A percentile compares a stretch with the other conserved stretches of the same genome.
Conservation (phyloP, 37 sponge, comb jelly and placozoan species). For the Diacarnus erythraeanus region DNA sequence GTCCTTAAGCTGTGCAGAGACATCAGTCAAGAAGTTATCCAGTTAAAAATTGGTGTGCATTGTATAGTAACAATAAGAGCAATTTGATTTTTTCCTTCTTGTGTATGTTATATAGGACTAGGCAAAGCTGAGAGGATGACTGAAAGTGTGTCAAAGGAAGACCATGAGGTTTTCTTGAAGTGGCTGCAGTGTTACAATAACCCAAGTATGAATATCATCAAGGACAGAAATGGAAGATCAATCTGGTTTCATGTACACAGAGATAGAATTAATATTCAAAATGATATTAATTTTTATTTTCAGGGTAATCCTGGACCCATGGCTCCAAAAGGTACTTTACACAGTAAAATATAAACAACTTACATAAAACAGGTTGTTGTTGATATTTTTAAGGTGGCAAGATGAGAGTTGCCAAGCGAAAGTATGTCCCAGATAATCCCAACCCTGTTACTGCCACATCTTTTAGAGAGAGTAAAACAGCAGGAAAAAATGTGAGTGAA, state of each 20-base stretch:
- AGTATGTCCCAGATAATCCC: constrained; percentile 1
- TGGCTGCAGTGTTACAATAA: constrained; percentile 91
- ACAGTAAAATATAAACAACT: background rate
- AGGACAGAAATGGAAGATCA: constrained; percentile 80
- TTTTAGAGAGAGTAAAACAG: too few relatives aligned
- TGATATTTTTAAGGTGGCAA: background rate
- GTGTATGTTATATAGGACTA: too few relatives aligned
- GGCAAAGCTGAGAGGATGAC: constrained; percentile 11
- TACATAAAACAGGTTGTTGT: background rate
- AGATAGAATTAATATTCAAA: background rate
- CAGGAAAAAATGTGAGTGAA: too few relatives aligned
- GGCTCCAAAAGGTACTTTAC: constrained; percentile 55
- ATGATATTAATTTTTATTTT: background rate
- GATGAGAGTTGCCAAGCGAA: background rate
- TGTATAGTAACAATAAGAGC: too few relatives aligned
- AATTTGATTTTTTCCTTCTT: background rate
- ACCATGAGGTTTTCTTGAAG: constrained; percentile 26
- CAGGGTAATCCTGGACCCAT: constrained; percentile 69
- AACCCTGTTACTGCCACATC: background rate
- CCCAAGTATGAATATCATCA: constrained; percentile 68
- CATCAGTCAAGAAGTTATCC: constrained; percentile 72
- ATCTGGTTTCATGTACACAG: constrained; percentile 74
- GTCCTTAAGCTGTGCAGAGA: constrained; percentile 73
- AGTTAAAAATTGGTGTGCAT: constrained; percentile 35
- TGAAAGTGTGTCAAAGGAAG: constrained; percentile 35